Evolutionary conservation across 2,797 vertebrate species (phyloP).

Genomic region (Chromis chromis): DNA sequence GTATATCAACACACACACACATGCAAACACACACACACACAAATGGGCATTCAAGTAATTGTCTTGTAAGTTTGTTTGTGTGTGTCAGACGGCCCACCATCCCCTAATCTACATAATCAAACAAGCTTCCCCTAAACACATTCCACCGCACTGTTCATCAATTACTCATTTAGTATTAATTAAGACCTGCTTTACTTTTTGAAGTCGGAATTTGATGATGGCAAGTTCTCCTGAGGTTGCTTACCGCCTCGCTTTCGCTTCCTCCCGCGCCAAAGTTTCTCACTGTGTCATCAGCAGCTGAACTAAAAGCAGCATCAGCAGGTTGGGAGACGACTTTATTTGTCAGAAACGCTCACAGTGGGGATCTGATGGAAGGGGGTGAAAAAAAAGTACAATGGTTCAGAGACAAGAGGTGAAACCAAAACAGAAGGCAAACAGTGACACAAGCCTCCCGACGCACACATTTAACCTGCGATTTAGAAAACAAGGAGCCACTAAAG

Average conservation of each 20-base stretch:
- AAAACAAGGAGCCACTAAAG: slow-evolving; percentile 1
- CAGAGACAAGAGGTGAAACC: background rate
- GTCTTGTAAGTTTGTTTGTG: slow-evolving; percentile 33
- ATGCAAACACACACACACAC: slow-evolving; percentile 10
- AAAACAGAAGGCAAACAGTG: background rate
- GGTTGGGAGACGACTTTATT: slow-evolving; percentile 15
- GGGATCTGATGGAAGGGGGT: background rate
- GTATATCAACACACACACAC: slow-evolving; percentile 1
- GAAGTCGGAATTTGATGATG: slow-evolving; percentile 40
- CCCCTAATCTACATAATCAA: slow-evolving; percentile 53
- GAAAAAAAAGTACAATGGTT: background rate
- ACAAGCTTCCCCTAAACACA: slow-evolving; percentile 47
- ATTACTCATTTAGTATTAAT: slow-evolving; percentile 62
- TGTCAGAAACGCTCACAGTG: slow-evolving; percentile 11
- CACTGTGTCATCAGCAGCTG: slow-evolving; percentile 39
- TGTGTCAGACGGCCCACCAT: slow-evolving; percentile 23
- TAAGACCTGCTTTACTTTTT: slow-evolving; percentile 50
- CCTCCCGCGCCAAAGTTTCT: slow-evolving; percentile 24
- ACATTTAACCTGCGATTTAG: slow-evolving; percentile 5
- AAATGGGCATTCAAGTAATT: slow-evolving; percentile 18
- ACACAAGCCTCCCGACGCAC: background rate
- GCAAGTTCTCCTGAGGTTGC: slow-evolving; percentile 25
- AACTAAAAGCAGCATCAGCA: slow-evolving; percentile 40
- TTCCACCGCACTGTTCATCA: slow-evolving; percentile 53
- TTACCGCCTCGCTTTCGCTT: slow-evolving; percentile 1